Evolutionary conservation across 2,888 invertebrate genomes (phyloP).

Genomic region (Pharmacophagus antenor): DNA sequence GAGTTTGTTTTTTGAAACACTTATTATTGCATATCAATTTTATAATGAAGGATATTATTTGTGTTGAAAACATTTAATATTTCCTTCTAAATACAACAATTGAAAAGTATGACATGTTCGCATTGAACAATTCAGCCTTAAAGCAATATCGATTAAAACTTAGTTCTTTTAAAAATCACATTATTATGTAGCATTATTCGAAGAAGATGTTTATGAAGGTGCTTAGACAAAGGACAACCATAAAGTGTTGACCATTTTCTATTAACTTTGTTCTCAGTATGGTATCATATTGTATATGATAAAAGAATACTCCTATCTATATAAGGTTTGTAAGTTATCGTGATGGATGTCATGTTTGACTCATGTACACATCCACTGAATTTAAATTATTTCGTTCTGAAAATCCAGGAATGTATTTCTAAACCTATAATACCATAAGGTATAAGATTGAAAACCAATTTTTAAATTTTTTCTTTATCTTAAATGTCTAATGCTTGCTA

Average conservation of each 20-base stretch:
- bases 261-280: not conserved
- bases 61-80: too few relatives aligned
- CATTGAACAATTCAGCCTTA: not conserved
- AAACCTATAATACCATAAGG: too few relatives aligned
- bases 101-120: not conserved
- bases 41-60: too few relatives aligned
- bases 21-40: too few relatives aligned
- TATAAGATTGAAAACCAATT: too few relatives aligned
- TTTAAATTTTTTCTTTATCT: too few relatives aligned
- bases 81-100: not conserved
- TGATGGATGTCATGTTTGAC: not conserved
- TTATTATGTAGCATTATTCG: not conserved
- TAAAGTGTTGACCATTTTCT: not conserved
- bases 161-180: too few relatives aligned
- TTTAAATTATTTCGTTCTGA: constrained; percentile 4
- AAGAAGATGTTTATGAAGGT: not conserved
- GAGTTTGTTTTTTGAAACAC: too few relatives aligned
- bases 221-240: not conserved
- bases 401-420: not conserved
- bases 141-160: too few relatives aligned
- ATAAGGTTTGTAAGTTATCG: constrained; percentile 8
- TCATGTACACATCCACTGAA: not conserved
- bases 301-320: not conserved
- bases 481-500: too few relatives aligned
- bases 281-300: too few relatives aligned